phyloP scores from a whole-genome alignment of 2,888 invertebrate genomes.

The Orthosia incerta region DNA sequence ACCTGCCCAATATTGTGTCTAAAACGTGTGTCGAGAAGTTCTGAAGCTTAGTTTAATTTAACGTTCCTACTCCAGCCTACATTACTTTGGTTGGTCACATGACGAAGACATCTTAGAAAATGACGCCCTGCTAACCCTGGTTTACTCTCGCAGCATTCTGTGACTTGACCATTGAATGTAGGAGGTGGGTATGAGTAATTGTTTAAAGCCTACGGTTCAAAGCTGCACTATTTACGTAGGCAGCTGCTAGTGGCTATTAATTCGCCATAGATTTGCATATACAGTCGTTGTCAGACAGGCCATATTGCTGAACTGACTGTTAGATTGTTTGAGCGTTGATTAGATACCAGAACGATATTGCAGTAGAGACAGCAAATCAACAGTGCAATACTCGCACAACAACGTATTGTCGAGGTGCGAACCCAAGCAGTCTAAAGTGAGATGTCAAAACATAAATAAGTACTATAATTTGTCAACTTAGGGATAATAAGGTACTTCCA shows the following conservation, averaged over 20 bases:
- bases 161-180: constrained; percentile 54
- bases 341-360: constrained; percentile 20
- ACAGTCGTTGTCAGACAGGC: constrained; percentile 33
- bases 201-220: constrained; percentile 37
- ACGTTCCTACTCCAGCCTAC: background rate
- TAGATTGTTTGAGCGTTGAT: constrained; percentile 40
- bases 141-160: constrained; percentile 35
- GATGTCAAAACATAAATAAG: background rate
- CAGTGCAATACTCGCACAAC: constrained; percentile 9
- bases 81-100: background rate
- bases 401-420: background rate
- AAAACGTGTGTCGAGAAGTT: background rate
- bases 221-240: constrained; percentile 49
- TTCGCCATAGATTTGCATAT: constrained; percentile 55
- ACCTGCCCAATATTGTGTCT: background rate
- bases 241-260: constrained; percentile 41
- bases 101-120: background rate
- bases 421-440: background rate
- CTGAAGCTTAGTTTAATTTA: background rate
- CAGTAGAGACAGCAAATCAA: constrained; percentile 15
- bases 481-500: too few species aligned
- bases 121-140: constrained; percentile 15
- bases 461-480: background rate
- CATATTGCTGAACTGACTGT: constrained; percentile 18
- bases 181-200: constrained; percentile 59